phyloP scores from a whole-genome alignment of 2,797 vertebrate species.

The Meda fulgida region DNA sequence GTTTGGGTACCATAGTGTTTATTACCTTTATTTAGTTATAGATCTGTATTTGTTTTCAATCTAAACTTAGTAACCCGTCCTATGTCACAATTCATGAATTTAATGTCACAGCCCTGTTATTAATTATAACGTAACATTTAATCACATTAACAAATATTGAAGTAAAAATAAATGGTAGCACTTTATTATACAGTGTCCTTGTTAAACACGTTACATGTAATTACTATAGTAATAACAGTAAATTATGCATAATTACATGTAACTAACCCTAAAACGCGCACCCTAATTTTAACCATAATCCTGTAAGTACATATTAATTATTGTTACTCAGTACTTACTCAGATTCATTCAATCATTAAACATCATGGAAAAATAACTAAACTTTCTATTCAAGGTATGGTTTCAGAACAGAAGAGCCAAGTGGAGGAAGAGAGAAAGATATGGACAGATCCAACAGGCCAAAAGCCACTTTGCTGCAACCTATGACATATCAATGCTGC shows the following conservation, averaged over 20 bases:
- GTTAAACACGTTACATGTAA: no score
- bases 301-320: no score
- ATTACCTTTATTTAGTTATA: background rate
- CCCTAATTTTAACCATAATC: no score
- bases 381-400: conserved; percentile 84
- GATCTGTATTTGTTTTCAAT: conserved; percentile 14
- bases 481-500: conserved; percentile 94
- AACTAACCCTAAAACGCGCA: no score
- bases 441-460: conserved; percentile 98
- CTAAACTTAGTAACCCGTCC: background rate
- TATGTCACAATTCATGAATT: background rate
- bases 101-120: background rate
- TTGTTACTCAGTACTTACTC: no score
- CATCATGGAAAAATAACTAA: background rate
- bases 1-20: background rate
- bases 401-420: conserved; percentile 99
- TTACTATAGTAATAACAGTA: no score
- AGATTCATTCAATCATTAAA: background rate
- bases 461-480: conserved; percentile 95
- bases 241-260: no score
- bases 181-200: no score
- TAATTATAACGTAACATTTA: background rate
- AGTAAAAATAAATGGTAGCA: no score
- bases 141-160: background rate
- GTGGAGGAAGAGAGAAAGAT: conserved; percentile 97